phyloP scores from a whole-genome alignment of 2,797 vertebrate genomes.

The Cryptoprocta ferox region DNA sequence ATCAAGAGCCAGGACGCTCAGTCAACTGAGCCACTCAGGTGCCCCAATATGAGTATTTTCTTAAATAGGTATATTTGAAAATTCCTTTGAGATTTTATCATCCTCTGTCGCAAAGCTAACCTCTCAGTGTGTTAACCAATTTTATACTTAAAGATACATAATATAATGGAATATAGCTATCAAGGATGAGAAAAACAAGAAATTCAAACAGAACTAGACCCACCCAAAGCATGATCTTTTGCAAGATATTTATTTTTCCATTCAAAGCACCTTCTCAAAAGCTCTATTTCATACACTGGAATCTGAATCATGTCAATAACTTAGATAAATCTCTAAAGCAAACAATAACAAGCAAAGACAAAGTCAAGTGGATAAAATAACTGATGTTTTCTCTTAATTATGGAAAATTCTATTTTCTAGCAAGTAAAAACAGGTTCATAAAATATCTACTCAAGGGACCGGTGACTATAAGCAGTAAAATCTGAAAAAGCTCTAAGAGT shows the following conservation, averaged over 20 bases:
- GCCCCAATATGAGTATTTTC: not conserved
- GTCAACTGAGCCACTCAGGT: too few relatives aligned
- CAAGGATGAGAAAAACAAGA: slow-evolving; percentile 56
- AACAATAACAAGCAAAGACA: slow-evolving; percentile 73
- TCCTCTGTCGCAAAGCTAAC: not conserved
- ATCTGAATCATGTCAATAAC: slow-evolving; percentile 67
- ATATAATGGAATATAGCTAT: not conserved
- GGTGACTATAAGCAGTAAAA: slow-evolving; percentile 26
- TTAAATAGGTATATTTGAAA: slow-evolving; percentile 40
- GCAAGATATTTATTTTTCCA: slow-evolving; percentile 67
- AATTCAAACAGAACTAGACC: slow-evolving; percentile 37
- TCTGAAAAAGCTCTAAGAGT: slow-evolving; percentile 41
- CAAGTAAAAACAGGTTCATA: slow-evolving; percentile 67
- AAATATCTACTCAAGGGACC: slow-evolving; percentile 47
- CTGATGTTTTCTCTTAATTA: slow-evolving; percentile 66
- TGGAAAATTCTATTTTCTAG: slow-evolving; percentile 57
- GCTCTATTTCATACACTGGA: slow-evolving; percentile 59
- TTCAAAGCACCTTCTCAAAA: slow-evolving; percentile 68
- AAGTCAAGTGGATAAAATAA: slow-evolving; percentile 67
- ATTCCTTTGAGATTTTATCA: slow-evolving; percentile 56
- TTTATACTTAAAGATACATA: slow-evolving; percentile 54
- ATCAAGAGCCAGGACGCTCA: too few relatives aligned
- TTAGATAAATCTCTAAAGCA: slow-evolving; percentile 73
- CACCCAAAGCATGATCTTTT: slow-evolving; percentile 32
- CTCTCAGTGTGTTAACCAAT: not conserved